phyloP scores from a whole-genome alignment of 2,113 vertebrate species.

The Sigmodon hispidus region DNA sequence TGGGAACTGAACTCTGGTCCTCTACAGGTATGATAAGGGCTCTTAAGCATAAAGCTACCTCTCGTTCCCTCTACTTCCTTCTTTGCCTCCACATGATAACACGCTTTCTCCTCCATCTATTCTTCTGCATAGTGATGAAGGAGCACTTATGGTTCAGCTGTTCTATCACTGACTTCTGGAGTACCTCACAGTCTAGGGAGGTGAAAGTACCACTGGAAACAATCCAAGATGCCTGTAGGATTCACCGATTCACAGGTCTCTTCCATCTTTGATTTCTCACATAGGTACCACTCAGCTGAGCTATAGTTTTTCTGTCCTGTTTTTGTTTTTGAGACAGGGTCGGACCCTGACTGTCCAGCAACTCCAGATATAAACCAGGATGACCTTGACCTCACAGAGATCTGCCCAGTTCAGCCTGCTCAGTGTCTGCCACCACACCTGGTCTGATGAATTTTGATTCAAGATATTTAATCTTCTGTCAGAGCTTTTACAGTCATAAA shows the following conservation, averaged over 20 bases:
- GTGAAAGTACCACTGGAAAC: constrained; percentile 6
- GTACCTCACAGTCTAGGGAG: background rate
- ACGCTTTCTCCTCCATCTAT: background rate
- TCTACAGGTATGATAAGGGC: background rate
- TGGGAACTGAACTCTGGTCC: background rate
- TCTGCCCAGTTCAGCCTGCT: background rate
- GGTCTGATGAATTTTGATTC: constrained; percentile 51
- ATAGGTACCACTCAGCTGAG: constrained; percentile 44
- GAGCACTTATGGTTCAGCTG: background rate
- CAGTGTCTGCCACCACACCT: background rate
- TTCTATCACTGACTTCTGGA: background rate
- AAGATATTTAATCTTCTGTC: constrained; percentile 53
- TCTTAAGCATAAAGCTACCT: background rate
- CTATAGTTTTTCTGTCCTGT: background rate
- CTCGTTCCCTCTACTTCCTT: background rate
- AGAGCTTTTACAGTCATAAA: constrained; percentile 46
- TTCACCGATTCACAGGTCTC: constrained; percentile 56
- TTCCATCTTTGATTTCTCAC: constrained; percentile 59
- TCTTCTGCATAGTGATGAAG: background rate
- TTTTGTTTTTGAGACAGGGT: background rate
- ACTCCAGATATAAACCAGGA: background rate
- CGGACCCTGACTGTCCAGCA: background rate
- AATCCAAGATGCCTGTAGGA: constrained; percentile 8
- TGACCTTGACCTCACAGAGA: background rate
- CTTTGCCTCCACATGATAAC: background rate